Conservation (phyloP, 2,113 vertebrate species). For the Channa maculata region DNA sequence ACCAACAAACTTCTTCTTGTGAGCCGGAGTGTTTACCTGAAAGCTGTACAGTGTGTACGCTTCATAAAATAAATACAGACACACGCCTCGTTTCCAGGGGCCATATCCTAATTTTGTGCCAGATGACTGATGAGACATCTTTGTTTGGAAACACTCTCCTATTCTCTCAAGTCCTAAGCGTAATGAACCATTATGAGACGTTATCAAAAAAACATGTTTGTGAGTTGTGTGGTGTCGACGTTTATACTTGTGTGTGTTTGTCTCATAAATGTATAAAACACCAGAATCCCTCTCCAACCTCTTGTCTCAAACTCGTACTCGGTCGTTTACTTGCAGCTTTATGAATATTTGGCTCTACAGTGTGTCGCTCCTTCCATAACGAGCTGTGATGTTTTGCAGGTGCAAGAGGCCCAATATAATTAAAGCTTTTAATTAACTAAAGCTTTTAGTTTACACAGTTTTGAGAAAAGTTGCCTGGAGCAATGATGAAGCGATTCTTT, state of each 20-base stretch:
- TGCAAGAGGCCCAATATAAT: constrained; percentile 59
- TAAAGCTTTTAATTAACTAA: constrained; percentile 33
- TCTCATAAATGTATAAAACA: constrained; percentile 16
- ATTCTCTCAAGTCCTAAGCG: constrained; percentile 66
- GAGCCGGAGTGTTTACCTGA: not conserved
- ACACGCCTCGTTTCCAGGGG: not conserved
- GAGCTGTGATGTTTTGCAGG: constrained; percentile 63
- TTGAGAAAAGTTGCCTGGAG: not conserved
- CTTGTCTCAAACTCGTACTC: not conserved
- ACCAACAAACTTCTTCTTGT: not conserved
- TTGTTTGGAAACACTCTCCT: constrained; percentile 49
- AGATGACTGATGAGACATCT: constrained; percentile 22
- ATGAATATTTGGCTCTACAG: constrained; percentile 16
- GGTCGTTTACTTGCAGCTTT: not conserved
- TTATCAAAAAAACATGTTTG: constrained; percentile 67
- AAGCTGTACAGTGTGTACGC: constrained; percentile 1
- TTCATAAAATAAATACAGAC: not conserved
- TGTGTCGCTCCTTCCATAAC: not conserved
- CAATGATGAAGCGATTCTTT: too few species aligned
- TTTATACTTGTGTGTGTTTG: constrained; percentile 1
- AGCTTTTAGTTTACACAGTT: constrained; percentile 1
- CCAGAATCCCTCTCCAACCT: constrained; percentile 2
- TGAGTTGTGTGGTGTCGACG: not conserved
- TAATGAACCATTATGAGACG: constrained; percentile 77
- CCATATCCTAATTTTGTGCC: constrained; percentile 6